Base-by-base conservation (phyloP, 2,113 vertebrate species). In the Nerophis ophidion region DNA sequence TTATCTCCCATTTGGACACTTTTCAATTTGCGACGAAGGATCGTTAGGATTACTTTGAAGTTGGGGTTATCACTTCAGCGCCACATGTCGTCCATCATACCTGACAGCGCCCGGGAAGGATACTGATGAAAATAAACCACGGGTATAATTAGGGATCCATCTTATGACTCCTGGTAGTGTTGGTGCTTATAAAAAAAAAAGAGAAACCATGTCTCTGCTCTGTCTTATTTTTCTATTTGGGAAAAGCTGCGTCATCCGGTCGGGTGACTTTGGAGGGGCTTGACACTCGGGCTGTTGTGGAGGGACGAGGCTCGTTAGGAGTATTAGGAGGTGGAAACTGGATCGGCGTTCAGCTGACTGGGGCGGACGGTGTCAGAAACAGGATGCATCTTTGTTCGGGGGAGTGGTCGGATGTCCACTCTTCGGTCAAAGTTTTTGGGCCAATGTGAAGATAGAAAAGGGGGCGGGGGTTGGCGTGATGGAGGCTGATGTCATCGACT, bases 291-390 rank as follows among this genome's bases (percentile, higher is more conserved):
- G 40, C 40, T 44, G 10, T 77, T 70, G 75, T 57, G 17, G 68
- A 69, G 76, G 85, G 80, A 84, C 81, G 79, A 75, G 80, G 75
- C 84, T 88, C 85, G 84, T 89, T 89, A 88, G 85, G 74, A 81
- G 80, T 65, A 87, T 89, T 88, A 87, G 80, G 70, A 51, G 63
- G 62, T 12, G 75, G 90, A 87, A 89, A 90, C 81, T 57, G 64
- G 82, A 91, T 87, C 83, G 48, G 70, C 16, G 76, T 80, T 83
- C 82, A 83, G 84, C 85, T 86, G 88, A 84, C 81, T 80, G 56
- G 55, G 47, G 67, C 76, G 57, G 60, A 66, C 44, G 17, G 83
- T 74, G 81, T 83, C 65, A 69, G 83, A 78, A 84, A 87, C 70
- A 71, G 73, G 79, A 88, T 65, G 79, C 70, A 52, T 72, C 52